Evolutionary conservation across 2,797 vertebrate species (phyloP).

Genomic region (Xyrichtys novacula): DNA sequence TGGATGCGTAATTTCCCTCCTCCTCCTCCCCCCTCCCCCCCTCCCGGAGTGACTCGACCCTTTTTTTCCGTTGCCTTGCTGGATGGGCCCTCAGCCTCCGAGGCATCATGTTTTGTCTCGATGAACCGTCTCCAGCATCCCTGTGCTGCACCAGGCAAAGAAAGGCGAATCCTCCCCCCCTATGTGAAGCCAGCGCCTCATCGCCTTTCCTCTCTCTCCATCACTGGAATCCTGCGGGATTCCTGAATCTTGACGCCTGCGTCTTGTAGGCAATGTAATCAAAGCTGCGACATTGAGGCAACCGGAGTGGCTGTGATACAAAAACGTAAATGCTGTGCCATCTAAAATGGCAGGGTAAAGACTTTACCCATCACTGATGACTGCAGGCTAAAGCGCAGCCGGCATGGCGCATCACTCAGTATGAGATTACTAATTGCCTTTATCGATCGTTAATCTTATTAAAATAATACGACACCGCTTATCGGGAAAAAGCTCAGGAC

Average conservation of each 20-base stretch:
- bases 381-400: slow-evolving; percentile 71
- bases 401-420: slow-evolving; percentile 80
- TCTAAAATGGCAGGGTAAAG: slow-evolving; percentile 77
- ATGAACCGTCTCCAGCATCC: slow-evolving; percentile 83
- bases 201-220: slow-evolving; percentile 65
- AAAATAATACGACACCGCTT: slow-evolving; percentile 56
- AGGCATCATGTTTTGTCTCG: slow-evolving; percentile 87
- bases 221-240: slow-evolving; percentile 70
- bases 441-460: slow-evolving; percentile 78
- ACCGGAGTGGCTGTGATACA: slow-evolving; percentile 16
- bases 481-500: slow-evolving; percentile 28
- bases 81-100: slow-evolving; percentile 84
- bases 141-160: slow-evolving; percentile 70
- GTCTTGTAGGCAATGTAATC: slow-evolving; percentile 24
- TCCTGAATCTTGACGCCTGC: slow-evolving; percentile 45
- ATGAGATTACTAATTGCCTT: slow-evolving; percentile 75
- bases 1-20: slow-evolving; percentile 80
- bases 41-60: slow-evolving; percentile 86
- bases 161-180: slow-evolving; percentile 54
- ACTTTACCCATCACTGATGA: slow-evolving; percentile 64
- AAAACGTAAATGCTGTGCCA: slow-evolving; percentile 24
- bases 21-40: slow-evolving; percentile 63
- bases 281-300: slow-evolving; percentile 45
- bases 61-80: slow-evolving; percentile 80
- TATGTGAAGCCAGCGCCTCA: slow-evolving; percentile 52